phyloP scores from a whole-genome alignment of 2,888 invertebrate species.

The Xestia xanthographa region DNA sequence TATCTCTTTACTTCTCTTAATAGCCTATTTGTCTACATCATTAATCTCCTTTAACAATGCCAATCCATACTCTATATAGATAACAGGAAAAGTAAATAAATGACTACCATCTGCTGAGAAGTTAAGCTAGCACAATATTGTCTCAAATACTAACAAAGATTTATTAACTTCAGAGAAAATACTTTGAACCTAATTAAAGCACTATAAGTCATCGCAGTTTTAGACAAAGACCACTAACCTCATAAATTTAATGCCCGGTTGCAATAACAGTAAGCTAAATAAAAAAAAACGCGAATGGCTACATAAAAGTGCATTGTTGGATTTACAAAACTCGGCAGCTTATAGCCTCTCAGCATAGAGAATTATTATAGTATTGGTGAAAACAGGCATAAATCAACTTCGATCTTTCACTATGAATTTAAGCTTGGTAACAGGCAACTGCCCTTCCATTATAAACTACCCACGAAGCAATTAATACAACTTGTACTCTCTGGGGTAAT shows the following conservation, averaged over 20 bases:
- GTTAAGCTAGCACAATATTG: conserved; percentile 2
- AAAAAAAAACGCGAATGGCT: neutral
- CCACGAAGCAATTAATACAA: conserved; percentile 39
- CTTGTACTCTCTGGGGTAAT: conserved; percentile 25
- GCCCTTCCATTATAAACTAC: conserved; percentile 13
- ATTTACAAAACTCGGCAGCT: neutral
- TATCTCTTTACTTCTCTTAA: conserved; percentile 44
- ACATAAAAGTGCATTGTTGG: neutral
- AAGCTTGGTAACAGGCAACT: neutral
- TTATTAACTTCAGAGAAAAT: conserved; percentile 18
- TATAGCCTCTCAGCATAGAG: too few species aligned
- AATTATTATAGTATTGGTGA: neutral
- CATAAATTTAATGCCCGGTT: neutral
- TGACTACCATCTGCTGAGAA: conserved; percentile 19
- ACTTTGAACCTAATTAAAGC: conserved; percentile 40
- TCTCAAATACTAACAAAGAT: conserved; percentile 41
- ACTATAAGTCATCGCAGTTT: conserved; percentile 24
- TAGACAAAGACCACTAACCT: conserved; percentile 2
- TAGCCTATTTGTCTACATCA: conserved; percentile 61
- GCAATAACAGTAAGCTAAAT: neutral
- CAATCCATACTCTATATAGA: conserved; percentile 27
- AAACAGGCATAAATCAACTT: conserved; percentile 1
- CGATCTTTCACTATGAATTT: conserved; percentile 1
- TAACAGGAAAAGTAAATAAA: conserved; percentile 45
- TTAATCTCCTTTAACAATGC: conserved; percentile 56